Evolutionary conservation across 2,113 vertebrate genomes (phyloP), one percentile per base, ranked within the genome.

Genomic region (Vicugna pacos): DNA sequence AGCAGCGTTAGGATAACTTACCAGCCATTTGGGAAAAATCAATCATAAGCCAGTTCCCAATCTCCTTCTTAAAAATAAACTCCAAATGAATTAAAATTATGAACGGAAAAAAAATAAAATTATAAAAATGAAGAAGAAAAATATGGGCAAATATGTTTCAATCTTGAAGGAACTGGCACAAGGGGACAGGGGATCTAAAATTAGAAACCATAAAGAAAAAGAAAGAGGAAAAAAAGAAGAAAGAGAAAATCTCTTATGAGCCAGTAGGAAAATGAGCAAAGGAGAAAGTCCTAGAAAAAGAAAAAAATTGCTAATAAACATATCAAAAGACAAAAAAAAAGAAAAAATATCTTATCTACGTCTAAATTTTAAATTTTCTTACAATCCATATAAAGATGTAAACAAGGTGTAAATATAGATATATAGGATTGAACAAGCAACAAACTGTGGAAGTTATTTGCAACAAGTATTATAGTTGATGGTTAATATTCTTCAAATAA

Each of bases 31-130:
- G 19, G 60, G 26, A 52, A 80, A 88, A 85, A 52, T 62, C 82
- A 86, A 76, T 32, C 35, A 62, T 64, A 64, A 79, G 6, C 46
- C 54, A 65, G 48, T 60, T 52, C 15, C 67, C 19, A 76, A 52
- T 4, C 32, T 94, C 35, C 42, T 22, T 75, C 72, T 92, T 35
- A 73, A 88, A 75, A 73, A 24, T 19, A 81, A 95, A 83, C 38
- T 77, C 60, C n/a, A 46, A 70, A 84, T 84, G n/a, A 70, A 58
- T 84, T 84, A 52, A 94, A 89, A 65, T n/a, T 46, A 8, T 79
- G 35, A 50, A 28, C 72, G 56, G 42, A 64, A 77, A 73, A 73
- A 77, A 67, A 85, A 26, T 46, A 4, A 67, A 86, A 85, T n/a
- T 67, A 50, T 26, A 72, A 50, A 80, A 85, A 12, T 3, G 12